Percentiles rank a stretch among this genome's conserved stretches.
Evolutionary conservation across 2,113 vertebrate species (phyloP).

Genomic region (Ailurus styani): DNA sequence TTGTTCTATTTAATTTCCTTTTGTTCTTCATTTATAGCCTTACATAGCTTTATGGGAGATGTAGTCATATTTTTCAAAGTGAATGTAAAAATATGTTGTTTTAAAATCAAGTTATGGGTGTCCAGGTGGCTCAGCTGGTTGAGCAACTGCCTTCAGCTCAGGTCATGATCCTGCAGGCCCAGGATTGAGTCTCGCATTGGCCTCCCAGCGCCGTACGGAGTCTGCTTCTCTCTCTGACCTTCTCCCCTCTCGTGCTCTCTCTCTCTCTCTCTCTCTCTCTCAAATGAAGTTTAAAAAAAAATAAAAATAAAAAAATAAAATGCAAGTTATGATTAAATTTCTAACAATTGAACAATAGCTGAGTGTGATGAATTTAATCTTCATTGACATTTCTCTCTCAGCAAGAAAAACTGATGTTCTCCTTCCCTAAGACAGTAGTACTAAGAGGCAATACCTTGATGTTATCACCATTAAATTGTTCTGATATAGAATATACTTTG

Average conservation of each 20-base stretch:
- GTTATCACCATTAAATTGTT: background rate
- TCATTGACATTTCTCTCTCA: background rate
- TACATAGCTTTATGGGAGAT: background rate
- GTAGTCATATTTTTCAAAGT: background rate
- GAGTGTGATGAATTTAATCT: background rate
- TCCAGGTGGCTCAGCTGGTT: too few relatives aligned
- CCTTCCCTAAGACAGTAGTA: background rate
- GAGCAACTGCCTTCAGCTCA: too few relatives aligned
- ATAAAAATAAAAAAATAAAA: too few relatives aligned
- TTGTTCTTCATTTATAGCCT: background rate
- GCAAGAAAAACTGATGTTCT: background rate
- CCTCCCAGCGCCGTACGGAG: too few relatives aligned
- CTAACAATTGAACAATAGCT: background rate
- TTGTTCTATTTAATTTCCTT: background rate
- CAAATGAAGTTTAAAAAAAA: too few relatives aligned
- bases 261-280: too few relatives aligned
- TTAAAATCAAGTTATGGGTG: too few relatives aligned
- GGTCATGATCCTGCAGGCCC: too few relatives aligned
- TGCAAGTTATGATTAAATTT: background rate
- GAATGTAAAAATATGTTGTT: background rate
- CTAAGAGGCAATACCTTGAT: background rate
- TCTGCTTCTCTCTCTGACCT: too few relatives aligned
- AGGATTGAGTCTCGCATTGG: too few relatives aligned
- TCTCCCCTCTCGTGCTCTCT: too few relatives aligned
- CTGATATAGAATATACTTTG: background rate